Conservation (phyloP, 2,797 vertebrate genomes). For the Geotrypetes seraphini region DNA sequence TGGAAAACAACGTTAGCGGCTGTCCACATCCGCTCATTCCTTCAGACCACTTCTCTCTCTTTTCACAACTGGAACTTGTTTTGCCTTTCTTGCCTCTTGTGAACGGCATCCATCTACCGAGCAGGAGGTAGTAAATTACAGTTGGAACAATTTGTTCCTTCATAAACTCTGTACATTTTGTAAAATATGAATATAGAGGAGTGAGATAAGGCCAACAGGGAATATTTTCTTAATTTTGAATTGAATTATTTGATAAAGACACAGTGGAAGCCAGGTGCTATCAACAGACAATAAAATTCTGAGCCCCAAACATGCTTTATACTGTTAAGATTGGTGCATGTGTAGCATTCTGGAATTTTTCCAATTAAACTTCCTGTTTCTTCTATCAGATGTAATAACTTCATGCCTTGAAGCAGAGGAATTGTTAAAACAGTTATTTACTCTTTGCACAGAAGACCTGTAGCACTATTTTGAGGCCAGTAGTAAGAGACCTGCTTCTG, state of each 20-base stretch:
- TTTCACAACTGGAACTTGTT: slow-evolving; percentile 95
- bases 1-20: slow-evolving; percentile 93
- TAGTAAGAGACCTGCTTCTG: slow-evolving; percentile 73
- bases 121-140: slow-evolving; percentile 87
- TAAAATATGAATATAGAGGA: slow-evolving; percentile 77
- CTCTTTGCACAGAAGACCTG: slow-evolving; percentile 76
- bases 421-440: slow-evolving; percentile 51
- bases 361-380: slow-evolving; percentile 58
- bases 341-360: slow-evolving; percentile 54
- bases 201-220: slow-evolving; percentile 85
- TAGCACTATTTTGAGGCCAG: slow-evolving; percentile 87
- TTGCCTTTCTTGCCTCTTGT: slow-evolving; percentile 84
- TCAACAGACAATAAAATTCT: slow-evolving; percentile 58
- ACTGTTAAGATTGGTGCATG: slow-evolving; percentile 52
- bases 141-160: slow-evolving; percentile 57
- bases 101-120: slow-evolving; percentile 89
- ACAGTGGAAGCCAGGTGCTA: slow-evolving; percentile 71
- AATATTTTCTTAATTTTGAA: slow-evolving; percentile 65
- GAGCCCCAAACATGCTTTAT: slow-evolving; percentile 62
- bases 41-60: slow-evolving; percentile 97
- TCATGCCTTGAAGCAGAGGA: slow-evolving; percentile 65
- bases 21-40: slow-evolving; percentile 95
- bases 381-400: slow-evolving; percentile 58
- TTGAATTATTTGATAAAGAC: slow-evolving; percentile 63
- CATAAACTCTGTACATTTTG: slow-evolving; percentile 55